phyloP scores from a whole-genome alignment of 2,113 vertebrate species.

The Coregonus clupeaformis region DNA sequence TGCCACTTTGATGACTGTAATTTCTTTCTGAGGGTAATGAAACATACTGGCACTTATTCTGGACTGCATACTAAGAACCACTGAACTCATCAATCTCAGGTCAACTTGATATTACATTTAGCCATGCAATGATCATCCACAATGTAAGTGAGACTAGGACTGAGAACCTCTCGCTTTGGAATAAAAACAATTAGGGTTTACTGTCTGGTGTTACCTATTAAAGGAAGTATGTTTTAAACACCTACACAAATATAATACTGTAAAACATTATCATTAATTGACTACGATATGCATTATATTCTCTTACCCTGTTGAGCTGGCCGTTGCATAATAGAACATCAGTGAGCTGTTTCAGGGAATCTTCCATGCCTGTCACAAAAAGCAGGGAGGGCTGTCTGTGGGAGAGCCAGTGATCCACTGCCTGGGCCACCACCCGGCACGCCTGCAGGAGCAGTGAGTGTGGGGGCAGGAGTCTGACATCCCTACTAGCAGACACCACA shows the following conservation, averaged over 20 bases:
- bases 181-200: background rate
- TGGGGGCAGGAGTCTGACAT: constrained; percentile 58
- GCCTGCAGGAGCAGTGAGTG: constrained; percentile 69
- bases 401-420: constrained; percentile 67
- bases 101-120: background rate
- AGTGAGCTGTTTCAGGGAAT: constrained; percentile 76
- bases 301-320: constrained; percentile 78
- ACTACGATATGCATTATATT: background rate
- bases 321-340: constrained; percentile 71
- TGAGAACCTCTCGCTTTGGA: background rate
- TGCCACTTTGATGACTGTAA: background rate
- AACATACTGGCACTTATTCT: background rate
- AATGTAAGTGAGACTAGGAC: background rate
- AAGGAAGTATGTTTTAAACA: background rate
- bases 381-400: constrained; percentile 65
- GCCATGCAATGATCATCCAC: background rate
- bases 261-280: background rate
- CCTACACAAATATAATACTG: background rate
- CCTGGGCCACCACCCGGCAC: constrained; percentile 61
- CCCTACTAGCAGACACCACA: constrained; percentile 71
- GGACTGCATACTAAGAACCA: background rate
- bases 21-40: constrained; percentile 1
- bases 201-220: background rate
- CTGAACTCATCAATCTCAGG: background rate
- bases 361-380: constrained; percentile 75